phyloP scores from a whole-genome alignment of 2,888 invertebrate species.

The Scaptomyza flava region DNA sequence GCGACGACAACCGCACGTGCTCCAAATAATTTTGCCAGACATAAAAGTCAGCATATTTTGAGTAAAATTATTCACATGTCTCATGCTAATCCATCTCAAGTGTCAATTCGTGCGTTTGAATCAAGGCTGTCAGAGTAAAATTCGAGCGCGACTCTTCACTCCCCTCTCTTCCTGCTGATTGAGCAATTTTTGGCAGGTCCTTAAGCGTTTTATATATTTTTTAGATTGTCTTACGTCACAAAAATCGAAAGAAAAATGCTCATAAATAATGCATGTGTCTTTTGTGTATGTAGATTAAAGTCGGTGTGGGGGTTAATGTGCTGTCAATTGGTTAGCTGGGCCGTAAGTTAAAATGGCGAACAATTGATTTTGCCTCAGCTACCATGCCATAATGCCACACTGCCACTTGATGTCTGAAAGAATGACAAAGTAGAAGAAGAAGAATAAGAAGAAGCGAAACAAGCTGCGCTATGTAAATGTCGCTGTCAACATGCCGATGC shows the following conservation, averaged over 20 bases:
- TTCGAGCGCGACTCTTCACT: constrained; percentile 13
- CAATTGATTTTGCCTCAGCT: constrained; percentile 74
- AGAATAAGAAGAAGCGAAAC: constrained; percentile 4
- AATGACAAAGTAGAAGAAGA: constrained; percentile 2
- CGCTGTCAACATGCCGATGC: constrained; percentile 61
- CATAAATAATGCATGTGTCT: constrained; percentile 76
- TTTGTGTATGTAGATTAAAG: constrained; percentile 61
- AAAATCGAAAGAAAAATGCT: constrained; percentile 35
- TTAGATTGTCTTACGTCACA: constrained; percentile 13
- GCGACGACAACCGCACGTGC: not conserved
- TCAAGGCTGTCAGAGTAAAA: constrained; percentile 68
- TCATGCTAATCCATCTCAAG: constrained; percentile 75
- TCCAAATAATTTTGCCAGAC: not conserved
- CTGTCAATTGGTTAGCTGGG: constrained; percentile 54
- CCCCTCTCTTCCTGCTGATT: constrained; percentile 55
- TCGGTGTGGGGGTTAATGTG: constrained; percentile 63
- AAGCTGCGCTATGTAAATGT: constrained; percentile 68
- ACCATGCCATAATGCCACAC: not conserved
- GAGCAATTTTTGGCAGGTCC: constrained; percentile 63
- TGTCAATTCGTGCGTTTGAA: constrained; percentile 74
- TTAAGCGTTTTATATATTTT: constrained; percentile 23
- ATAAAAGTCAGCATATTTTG: not conserved
- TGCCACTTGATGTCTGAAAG: constrained; percentile 35
- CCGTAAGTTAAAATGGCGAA: constrained; percentile 56
- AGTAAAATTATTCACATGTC: constrained; percentile 30